A percentile compares a stretch with the other conserved stretches of the same genome.
These are phyloP conservation scores for Acanthis flammea DNA, from an alignment of 2,797 vertebrate genomes.

Conservation along the genomic window DNA sequence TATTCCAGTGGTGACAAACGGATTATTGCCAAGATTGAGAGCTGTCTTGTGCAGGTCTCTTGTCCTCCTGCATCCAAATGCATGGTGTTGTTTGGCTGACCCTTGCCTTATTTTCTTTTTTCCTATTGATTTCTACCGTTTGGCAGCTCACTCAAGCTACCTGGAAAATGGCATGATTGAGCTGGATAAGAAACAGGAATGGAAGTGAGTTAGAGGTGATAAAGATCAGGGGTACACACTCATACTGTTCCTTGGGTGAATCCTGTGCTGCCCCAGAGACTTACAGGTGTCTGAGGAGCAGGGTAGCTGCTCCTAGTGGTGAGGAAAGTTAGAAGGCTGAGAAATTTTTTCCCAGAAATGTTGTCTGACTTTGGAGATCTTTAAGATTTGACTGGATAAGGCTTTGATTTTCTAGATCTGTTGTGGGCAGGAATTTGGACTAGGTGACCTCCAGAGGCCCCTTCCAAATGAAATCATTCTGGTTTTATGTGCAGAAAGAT, in stretches of 20 bases:
- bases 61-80: background rate
- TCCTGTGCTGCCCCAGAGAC: rapidly evolving
- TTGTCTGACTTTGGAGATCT: background rate
- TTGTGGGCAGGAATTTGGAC: background rate
- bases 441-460: background rate
- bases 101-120: background rate
- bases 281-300: background rate
- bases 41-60: background rate
- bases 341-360: background rate
- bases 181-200: background rate
- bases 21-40: background rate
- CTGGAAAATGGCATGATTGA: background rate
- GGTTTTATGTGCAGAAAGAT: background rate
- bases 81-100: background rate
- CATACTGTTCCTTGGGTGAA: background rate
- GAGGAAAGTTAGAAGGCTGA: background rate
- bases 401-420: background rate
- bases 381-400: background rate
- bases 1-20: background rate
- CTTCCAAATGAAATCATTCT: background rate
- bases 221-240: background rate
- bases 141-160: background rate
- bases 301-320: background rate
- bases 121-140: background rate
- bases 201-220: background rate